Evolutionary conservation across 2,113 vertebrate species (phyloP), one percentile per base, ranked within the genome.

Genomic region (Coreoperca whiteheadi): DNA sequence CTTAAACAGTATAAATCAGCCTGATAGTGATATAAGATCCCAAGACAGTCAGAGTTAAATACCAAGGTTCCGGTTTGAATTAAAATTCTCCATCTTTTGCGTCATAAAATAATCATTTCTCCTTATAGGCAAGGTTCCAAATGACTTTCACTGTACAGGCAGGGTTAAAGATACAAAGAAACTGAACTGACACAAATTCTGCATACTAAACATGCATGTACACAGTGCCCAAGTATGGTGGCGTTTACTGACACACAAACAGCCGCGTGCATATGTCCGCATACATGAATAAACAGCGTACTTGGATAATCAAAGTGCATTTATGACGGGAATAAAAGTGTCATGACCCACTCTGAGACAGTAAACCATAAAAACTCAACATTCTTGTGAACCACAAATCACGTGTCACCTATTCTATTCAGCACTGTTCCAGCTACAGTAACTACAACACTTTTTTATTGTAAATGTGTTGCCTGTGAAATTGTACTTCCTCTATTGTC

Each of bases 401-500:
- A 25, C 14, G 14, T 2, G 16, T 39, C 4, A 0, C 6, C 50
- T 50, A 1, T 82, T 41, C 50, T 50, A 1, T 82, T 41, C 39
- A 14, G 68, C 20, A 50, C 7, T 16, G 18, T 63, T 53, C n/a
- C 46, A 16, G 16, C 8, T 56, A 46, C 23, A 53, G 6, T 6
- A 7, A 32, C 11, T 23, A 11, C 32, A 41, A 46, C 28, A 6
- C 23, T 9, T 50, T 64, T 21, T 43, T 66, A 60, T 21, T 72
- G 30, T 46, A 6, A 80, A 51, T n/a, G 57, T 71, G 41, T 37
- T 6, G 15, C 12, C 59, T 34, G 20, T 46, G 20, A 48, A 79
- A 66, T 3, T 51, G 8, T 14, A 81, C 56, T 81, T 77, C 46
- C 68, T 69, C 32, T 39, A 14, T 10, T 75, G 46, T 68, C 56